Conservation (phyloP, 2,888 invertebrate genomes). For the Lasioglossum vierecki region DNA sequence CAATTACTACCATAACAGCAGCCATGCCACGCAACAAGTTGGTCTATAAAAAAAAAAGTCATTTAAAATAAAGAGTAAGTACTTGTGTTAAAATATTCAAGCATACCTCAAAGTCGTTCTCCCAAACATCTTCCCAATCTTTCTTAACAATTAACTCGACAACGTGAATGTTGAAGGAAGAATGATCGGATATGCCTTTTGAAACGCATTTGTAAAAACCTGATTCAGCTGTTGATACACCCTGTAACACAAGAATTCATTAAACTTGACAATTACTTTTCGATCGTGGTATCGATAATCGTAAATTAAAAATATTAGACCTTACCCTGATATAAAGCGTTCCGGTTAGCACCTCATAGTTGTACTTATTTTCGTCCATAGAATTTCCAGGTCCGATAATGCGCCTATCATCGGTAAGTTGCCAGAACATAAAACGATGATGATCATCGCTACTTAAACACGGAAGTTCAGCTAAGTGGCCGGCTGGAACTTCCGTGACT, state of each 20-base stretch:
- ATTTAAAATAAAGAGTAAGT: slow-evolving; percentile 17
- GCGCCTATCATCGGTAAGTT: slow-evolving; percentile 85
- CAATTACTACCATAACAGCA: slow-evolving; percentile 77
- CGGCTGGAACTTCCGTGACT: slow-evolving; percentile 85
- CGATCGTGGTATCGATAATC: too few species aligned
- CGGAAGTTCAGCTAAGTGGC: slow-evolving; percentile 86
- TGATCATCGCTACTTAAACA: slow-evolving; percentile 88
- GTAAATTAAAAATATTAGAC: neutral
- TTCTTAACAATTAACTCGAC: slow-evolving; percentile 87
- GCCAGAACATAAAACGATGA: slow-evolving; percentile 89
- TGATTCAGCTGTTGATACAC: slow-evolving; percentile 87
- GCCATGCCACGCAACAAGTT: slow-evolving; percentile 79
- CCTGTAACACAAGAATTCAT: slow-evolving; percentile 81
- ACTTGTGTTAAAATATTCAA: neutral
- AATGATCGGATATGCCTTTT: slow-evolving; percentile 85
- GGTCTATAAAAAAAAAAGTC: slow-evolving; percentile 69
- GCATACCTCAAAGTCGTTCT: slow-evolving; percentile 82
- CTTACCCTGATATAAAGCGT: slow-evolving; percentile 87
- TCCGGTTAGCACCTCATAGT: slow-evolving; percentile 89
- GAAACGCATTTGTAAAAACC: slow-evolving; percentile 89
- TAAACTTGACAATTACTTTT: neutral
- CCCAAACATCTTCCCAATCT: slow-evolving; percentile 82
- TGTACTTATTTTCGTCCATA: slow-evolving; percentile 87
- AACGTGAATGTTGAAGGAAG: slow-evolving; percentile 85
- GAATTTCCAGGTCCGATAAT: slow-evolving; percentile 88